Conservation (phyloP, 2,113 vertebrate genomes). For the Gadus chalcogrammus region DNA sequence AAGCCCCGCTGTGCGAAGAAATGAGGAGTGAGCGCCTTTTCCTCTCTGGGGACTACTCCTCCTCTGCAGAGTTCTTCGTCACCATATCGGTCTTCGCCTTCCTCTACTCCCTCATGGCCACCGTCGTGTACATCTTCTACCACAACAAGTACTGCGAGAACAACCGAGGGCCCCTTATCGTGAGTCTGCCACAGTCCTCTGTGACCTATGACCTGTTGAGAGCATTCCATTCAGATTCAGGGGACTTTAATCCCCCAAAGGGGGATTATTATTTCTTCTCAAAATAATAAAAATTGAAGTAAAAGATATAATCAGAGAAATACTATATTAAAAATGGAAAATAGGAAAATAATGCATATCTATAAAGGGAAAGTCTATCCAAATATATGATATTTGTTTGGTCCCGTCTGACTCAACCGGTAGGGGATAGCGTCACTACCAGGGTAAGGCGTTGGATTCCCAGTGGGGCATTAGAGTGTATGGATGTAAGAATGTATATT, state of each 20-base stretch:
- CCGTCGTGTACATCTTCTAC: conserved; percentile 93
- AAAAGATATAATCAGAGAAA: too few relatives aligned
- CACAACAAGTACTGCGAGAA: conserved; percentile 95
- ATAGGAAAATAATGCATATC: too few relatives aligned
- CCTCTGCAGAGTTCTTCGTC: conserved; percentile 97
- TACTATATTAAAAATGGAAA: too few relatives aligned
- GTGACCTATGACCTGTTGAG: neutral
- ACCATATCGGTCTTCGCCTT: conserved; percentile 95
- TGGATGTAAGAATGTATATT: neutral
- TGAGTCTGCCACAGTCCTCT: conserved; percentile 70
- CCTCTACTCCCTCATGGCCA: conserved; percentile 91
- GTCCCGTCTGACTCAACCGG: too few relatives aligned
- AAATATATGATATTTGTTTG: too few relatives aligned
- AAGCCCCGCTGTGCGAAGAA: conserved; percentile 86
- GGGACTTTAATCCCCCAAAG: neutral
- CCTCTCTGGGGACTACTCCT: conserved; percentile 91
- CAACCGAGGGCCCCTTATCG: conserved; percentile 89
- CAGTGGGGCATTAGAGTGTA: too few relatives aligned
- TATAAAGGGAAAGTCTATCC: too few relatives aligned
- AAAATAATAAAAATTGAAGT: too few relatives aligned
- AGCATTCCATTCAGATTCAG: neutral
- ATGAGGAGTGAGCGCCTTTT: conserved; percentile 82
- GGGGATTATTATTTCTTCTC: neutral
- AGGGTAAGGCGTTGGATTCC: too few relatives aligned
- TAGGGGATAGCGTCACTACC: too few relatives aligned